Evolutionary conservation across 2,888 invertebrate genomes (phyloP).

Genomic region (Microchrysa polita): DNA sequence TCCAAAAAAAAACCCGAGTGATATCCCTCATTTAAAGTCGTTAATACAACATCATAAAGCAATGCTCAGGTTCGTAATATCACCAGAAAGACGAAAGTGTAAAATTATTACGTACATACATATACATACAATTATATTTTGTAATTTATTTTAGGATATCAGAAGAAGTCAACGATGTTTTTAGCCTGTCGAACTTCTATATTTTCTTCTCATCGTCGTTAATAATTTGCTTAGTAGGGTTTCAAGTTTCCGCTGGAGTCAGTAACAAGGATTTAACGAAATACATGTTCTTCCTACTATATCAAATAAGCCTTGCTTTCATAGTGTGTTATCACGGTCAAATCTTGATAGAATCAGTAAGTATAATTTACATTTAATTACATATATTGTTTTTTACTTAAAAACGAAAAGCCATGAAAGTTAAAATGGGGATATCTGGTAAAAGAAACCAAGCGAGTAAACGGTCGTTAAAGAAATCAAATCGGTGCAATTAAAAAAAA

Average conservation of each 20-base stretch:
- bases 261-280: neutral
- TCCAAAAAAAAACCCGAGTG: neutral
- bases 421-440: no score
- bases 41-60: constrained; percentile 8
- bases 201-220: constrained; percentile 18
- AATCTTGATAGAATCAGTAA: constrained; percentile 24
- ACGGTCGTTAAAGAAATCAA: no score
- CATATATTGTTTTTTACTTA: no score
- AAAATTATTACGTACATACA: neutral
- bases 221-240: constrained; percentile 18
- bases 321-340: constrained; percentile 23
- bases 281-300: constrained; percentile 11
- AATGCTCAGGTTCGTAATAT: neutral
- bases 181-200: constrained; percentile 12
- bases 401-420: no score
- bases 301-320: neutral
- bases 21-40: neutral
- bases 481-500: no score
- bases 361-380: no score
- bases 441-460: no score
- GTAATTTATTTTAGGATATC: constrained; percentile 21
- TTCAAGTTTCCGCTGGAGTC: constrained; percentile 28
- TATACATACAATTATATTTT: neutral
- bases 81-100: neutral
- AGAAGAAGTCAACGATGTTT: constrained; percentile 13